Percentiles rank a stretch among this genome's conserved stretches.
Conservation (phyloP, 2,113 vertebrate genomes). For the Nerophis lumbriciformis region DNA sequence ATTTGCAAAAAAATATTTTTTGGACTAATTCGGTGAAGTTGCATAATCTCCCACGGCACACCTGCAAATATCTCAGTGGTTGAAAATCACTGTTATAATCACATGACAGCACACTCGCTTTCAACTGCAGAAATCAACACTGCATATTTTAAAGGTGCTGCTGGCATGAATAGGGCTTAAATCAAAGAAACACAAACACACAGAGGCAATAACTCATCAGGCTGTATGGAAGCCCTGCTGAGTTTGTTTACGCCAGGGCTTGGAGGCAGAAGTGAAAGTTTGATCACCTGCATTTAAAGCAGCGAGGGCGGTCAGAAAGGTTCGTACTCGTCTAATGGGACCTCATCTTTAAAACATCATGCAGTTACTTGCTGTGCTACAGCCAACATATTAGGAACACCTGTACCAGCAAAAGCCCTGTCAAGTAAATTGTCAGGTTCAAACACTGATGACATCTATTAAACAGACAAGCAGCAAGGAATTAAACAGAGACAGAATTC, state of each 20-base stretch:
- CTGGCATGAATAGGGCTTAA: constrained; percentile 39
- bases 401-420: neutral
- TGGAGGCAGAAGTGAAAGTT: constrained; percentile 20
- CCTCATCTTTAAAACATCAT: neutral
- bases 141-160: constrained; percentile 31
- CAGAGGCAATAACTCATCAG: neutral
- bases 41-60: too few species aligned
- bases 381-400: neutral
- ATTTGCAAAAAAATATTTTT: too few species aligned
- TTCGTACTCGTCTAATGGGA: neutral
- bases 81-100: neutral
- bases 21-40: too few species aligned
- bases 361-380: too few species aligned
- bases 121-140: constrained; percentile 45
- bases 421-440: too few species aligned
- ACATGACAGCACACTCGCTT: constrained; percentile 35
- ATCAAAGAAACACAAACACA: constrained; percentile 16
- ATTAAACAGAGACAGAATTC: too few species aligned
- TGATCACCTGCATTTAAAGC: constrained; percentile 21
- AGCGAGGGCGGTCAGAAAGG: neutral
- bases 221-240: constrained; percentile 20
- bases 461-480: too few species aligned
- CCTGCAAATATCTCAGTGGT: too few species aligned
- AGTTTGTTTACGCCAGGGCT: constrained; percentile 20
- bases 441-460: too few species aligned